phyloP scores from a whole-genome alignment of 2,888 invertebrate genomes.

The Ochropacha duplaris region DNA sequence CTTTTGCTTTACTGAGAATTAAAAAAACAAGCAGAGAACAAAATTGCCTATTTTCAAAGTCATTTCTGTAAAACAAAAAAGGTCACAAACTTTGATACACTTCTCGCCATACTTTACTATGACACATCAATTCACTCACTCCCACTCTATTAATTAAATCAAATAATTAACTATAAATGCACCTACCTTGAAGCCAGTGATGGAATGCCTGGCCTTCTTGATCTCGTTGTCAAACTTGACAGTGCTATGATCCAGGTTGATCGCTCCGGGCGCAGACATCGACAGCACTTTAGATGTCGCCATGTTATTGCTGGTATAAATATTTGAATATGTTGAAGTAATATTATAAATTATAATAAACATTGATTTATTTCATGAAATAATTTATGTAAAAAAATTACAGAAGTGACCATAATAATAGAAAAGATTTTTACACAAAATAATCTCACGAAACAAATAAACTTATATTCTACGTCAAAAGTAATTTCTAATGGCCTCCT shows the following conservation, averaged over 20 bases:
- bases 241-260: conserved; percentile 88
- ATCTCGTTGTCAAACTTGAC: conserved; percentile 87
- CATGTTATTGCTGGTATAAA: conserved; percentile 83
- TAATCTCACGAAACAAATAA: background rate
- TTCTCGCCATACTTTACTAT: no score
- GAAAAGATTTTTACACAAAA: background rate
- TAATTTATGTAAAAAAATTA: conserved; percentile 9
- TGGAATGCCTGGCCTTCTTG: conserved; percentile 79
- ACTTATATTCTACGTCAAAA: no score
- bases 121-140: no score
- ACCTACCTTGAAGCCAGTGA: conserved; percentile 68
- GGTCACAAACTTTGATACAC: no score
- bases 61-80: no score
- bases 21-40: no score
- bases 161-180: no score
- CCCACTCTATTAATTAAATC: no score
- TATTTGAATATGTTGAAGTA: background rate
- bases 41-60: no score
- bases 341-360: background rate
- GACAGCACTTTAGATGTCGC: conserved; percentile 89
- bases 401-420: no score
- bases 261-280: conserved; percentile 93
- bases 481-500: background rate
- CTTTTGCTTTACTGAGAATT: no score
- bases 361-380: background rate